Evolutionary conservation across 1,140 invertebrate species (phyloP).

Genomic region (Drosophila lacteicornis): DNA sequence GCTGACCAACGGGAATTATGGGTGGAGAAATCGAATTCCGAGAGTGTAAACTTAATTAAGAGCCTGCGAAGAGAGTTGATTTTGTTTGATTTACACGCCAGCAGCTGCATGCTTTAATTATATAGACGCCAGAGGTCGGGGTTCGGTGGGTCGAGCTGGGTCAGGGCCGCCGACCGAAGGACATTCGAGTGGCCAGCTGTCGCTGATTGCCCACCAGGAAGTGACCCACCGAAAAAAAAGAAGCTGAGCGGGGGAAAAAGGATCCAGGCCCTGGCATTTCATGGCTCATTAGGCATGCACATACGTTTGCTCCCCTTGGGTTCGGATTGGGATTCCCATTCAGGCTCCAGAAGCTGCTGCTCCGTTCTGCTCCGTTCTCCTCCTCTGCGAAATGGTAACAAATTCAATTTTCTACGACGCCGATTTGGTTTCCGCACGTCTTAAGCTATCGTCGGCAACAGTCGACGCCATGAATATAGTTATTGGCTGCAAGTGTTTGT

Average conservation of each 20-base stretch:
- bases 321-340: slow-evolving; percentile 8
- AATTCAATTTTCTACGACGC: slow-evolving; percentile 83
- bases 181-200: slow-evolving; percentile 55
- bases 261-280: slow-evolving; percentile 62
- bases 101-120: slow-evolving; percentile 63
- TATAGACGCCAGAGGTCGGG: slow-evolving; percentile 19
- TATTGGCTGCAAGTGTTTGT: slow-evolving; percentile 64
- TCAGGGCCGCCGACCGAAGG: slow-evolving; percentile 14
- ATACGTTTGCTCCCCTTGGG: slow-evolving; percentile 54
- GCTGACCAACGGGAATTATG: slow-evolving; percentile 53
- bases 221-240: slow-evolving; percentile 38
- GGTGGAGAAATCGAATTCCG: slow-evolving; percentile 70
- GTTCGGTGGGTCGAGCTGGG: slow-evolving; percentile 43
- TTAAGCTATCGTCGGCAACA: slow-evolving; percentile 66
- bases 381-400: slow-evolving; percentile 54
- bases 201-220: slow-evolving; percentile 69
- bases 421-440: slow-evolving; percentile 82
- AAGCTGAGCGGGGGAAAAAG: slow-evolving; percentile 14
- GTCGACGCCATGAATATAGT: slow-evolving; percentile 76
- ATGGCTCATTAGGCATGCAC: slow-evolving; percentile 82
- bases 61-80: slow-evolving; percentile 67
- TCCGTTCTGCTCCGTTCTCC: not conserved
- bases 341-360: not conserved
- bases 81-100: slow-evolving; percentile 79
- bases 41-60: slow-evolving; percentile 82